Conservation (phyloP, 2,888 invertebrate genomes). For the Melanophora roralis region DNA sequence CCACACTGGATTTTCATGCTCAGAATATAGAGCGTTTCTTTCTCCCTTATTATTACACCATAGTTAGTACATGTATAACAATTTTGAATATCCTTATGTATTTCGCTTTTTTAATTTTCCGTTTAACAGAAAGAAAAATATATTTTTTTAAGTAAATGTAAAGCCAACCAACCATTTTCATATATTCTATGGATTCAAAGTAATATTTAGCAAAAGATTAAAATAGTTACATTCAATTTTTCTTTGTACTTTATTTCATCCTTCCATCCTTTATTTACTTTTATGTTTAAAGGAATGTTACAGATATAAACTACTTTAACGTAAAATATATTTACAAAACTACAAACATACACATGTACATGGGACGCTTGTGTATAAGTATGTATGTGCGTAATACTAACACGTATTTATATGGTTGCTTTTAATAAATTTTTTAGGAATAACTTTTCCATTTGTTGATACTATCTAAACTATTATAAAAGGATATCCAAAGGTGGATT, state of each 20-base stretch:
- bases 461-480: neutral
- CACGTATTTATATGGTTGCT: neutral
- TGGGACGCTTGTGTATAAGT: no score
- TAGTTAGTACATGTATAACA: no score
- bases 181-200: constrained; percentile 10
- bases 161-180: no score
- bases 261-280: neutral
- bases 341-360: no score
- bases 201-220: constrained; percentile 40
- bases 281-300: neutral
- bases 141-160: no score
- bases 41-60: no score
- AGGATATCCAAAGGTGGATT: neutral
- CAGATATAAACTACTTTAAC: neutral
- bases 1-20: no score
- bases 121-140: no score
- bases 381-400: neutral
- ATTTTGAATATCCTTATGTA: no score
- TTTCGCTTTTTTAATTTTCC: no score
- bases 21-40: no score
- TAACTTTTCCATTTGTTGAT: neutral
- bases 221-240: constrained; percentile 16
- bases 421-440: neutral
- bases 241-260: neutral
- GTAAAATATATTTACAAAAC: neutral